Percentiles rank a stretch among this genome's conserved stretches.
phyloP scores from a whole-genome alignment of 2,113 vertebrate genomes.

The Asarcornis scutulata region DNA sequence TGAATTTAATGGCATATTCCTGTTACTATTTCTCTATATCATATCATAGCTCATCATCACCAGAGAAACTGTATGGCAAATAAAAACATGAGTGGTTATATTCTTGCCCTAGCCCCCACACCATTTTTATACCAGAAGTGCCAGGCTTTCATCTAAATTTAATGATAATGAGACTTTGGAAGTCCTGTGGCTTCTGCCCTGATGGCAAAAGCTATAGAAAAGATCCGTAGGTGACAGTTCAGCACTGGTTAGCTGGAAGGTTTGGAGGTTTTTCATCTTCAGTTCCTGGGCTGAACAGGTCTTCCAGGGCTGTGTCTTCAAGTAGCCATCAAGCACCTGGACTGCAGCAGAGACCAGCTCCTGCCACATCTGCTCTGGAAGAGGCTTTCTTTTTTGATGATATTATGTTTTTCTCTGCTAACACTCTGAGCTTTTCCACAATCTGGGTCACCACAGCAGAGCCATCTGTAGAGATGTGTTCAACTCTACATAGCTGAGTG shows the following conservation, averaged over 20 bases:
- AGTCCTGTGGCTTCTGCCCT: background rate
- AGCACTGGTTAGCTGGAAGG: background rate
- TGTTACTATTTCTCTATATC: too few species aligned
- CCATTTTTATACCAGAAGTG: background rate
- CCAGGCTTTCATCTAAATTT: background rate
- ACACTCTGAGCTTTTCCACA: accelerated
- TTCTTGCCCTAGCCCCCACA: background rate
- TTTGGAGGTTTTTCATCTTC: background rate
- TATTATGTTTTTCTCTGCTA: background rate
- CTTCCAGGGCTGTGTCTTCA: accelerated
- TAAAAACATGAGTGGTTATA: background rate
- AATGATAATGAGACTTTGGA: background rate
- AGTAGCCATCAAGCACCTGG: accelerated
- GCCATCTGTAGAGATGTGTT: background rate
- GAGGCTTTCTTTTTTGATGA: accelerated
- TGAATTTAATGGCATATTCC: too few species aligned
- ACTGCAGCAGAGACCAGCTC: background rate
- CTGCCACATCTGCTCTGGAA: background rate
- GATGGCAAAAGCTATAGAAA: background rate
- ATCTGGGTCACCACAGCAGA: accelerated
- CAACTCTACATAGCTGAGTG: background rate
- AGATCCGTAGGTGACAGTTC: background rate
- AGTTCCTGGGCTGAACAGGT: background rate
- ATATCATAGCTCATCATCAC: background rate
- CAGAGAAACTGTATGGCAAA: background rate